phyloP scores from a whole-genome alignment of 2,797 vertebrate species.

The Carcharodon carcharias region DNA sequence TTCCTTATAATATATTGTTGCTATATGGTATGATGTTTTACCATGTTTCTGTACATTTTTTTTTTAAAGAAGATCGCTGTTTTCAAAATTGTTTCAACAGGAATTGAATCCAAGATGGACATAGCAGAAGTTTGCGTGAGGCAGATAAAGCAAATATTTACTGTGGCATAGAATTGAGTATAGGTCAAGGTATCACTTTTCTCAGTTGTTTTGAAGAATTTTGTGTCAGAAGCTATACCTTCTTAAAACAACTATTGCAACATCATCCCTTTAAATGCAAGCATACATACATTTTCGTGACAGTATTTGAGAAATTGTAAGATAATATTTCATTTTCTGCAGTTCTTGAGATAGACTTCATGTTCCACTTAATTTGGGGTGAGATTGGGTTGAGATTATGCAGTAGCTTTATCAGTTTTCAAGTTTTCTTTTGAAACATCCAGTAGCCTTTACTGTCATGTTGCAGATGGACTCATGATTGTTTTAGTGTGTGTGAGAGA shows the following conservation, averaged over 20 bases:
- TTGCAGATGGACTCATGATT: not conserved
- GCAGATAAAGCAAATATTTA: not conserved
- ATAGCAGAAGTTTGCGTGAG: not conserved
- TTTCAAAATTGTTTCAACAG: not conserved
- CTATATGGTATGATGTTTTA: not conserved
- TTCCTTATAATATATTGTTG: not conserved
- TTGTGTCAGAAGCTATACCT: not conserved
- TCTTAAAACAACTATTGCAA: not conserved
- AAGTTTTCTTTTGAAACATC: not conserved
- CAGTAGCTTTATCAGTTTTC: not conserved
- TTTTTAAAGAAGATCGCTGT: not conserved
- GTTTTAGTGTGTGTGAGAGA: too few species aligned
- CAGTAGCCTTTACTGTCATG: not conserved
- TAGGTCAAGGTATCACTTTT: not conserved
- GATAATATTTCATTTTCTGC: not conserved
- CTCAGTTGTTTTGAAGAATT: not conserved
- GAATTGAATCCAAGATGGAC: not conserved
- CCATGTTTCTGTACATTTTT: not conserved
- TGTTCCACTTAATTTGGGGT: not conserved
- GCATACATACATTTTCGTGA: not conserved
- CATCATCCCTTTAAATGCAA: not conserved
- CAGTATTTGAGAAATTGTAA: not conserved
- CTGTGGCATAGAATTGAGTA: not conserved
- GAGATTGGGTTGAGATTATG: not conserved
- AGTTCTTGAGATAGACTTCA: not conserved